Base-by-base conservation (phyloP, 1,140 invertebrate species). In the Drosophila arawakana region DNA sequence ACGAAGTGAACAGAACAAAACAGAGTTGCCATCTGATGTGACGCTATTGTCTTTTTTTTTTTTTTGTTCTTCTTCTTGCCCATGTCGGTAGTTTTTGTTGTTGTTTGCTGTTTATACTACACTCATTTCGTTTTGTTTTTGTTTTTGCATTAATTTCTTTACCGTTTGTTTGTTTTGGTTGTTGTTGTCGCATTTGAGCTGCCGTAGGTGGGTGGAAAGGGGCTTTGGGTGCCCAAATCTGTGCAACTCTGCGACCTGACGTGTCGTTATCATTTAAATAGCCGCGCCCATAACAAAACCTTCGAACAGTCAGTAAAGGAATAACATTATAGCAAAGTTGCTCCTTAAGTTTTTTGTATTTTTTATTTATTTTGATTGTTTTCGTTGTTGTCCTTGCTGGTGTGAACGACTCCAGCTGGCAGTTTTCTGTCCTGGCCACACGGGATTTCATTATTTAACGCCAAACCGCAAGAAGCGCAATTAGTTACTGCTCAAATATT, bases 11-110 rank as follows among this genome's bases (percentile, higher is more conserved):
- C 43, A 37, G 7, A 30, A 61, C 50, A 37, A 9, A 30, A 61
- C 66, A 70, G 67, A 62, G 72, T 62, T 74, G 72, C 50, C 72
- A 70, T 15, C 58, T 49, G 44, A 41, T 43, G 52, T 39, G 66
- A 69, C 57, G 57, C 57, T 54, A 55, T 15, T 67, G 41, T 46
- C n/a, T 39, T 44, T 43, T 43, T 8, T 10, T 8, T 10, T 18
- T 43, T 50, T 18, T 10, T 25, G n/a, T 55, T 21, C 18, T 21
- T 21, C 34, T 18, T 30, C 30, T 6, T 39, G 13, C 18, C 18
- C 18, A 21, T 55, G 13, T 54, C n/a, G n/a, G 30, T 54, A 6
- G n/a, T 30, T 13, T 52, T 11, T 30, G 18, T 54, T 54, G 25
- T 34, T 2, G 44, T 25, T 46, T 35, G 7, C 41, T 35, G 34